Conservation (phyloP, 2,797 vertebrate species). For the Pangasius djambal region DNA sequence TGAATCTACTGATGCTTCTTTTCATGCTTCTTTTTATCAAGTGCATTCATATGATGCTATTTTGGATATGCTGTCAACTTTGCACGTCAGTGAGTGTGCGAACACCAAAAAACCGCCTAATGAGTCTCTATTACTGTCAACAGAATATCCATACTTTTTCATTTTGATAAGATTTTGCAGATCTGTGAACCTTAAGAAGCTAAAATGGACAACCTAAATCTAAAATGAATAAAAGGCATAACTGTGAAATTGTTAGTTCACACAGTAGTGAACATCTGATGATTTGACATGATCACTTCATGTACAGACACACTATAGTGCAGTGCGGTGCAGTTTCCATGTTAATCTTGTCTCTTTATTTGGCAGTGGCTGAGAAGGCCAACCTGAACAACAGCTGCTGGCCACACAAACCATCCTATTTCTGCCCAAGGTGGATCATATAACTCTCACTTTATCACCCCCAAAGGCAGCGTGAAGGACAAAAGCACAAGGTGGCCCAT, state of each 20-base stretch:
- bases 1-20: background rate
- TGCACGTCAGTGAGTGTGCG: background rate
- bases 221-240: background rate
- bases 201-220: background rate
- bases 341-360: conserved; percentile 72
- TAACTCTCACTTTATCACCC: conserved; percentile 95
- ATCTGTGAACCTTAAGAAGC: background rate
- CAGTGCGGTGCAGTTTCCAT: conserved; percentile 6
- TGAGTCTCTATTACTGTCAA: background rate
- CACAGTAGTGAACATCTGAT: background rate
- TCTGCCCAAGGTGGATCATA: conserved; percentile 85
- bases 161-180: background rate
- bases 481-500: conserved; percentile 75
- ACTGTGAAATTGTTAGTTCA: background rate
- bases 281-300: background rate
- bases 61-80: background rate
- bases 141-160: background rate
- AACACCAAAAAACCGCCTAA: background rate
- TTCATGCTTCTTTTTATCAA: background rate
- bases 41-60: background rate
- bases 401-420: conserved; percentile 85
- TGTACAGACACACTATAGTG: background rate
- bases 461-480: conserved; percentile 92
- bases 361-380: conserved; percentile 75
- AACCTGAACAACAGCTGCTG: conserved; percentile 87